phyloP scores from a whole-genome alignment of 2,113 vertebrate genomes.

The Stegostoma tigrinum region DNA sequence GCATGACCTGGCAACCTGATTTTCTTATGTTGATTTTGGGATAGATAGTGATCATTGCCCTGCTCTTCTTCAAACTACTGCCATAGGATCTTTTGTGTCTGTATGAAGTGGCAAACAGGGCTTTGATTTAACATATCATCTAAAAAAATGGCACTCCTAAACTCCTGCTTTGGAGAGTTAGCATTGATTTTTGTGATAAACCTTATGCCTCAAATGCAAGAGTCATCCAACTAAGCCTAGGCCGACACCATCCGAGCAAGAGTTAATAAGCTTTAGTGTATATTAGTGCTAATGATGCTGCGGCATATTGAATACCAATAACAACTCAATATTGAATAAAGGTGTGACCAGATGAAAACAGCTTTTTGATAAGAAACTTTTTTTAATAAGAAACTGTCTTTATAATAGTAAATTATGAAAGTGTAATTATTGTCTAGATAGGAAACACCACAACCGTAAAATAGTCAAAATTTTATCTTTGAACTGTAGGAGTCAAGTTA shows the following conservation, averaged over 20 bases:
- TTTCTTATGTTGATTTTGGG: too few relatives aligned
- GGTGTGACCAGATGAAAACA: not conserved
- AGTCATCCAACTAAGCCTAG: not conserved
- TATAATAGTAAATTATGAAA: not conserved
- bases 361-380: not conserved
- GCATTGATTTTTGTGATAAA: not conserved
- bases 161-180: too few relatives aligned
- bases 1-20: not conserved
- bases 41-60: not conserved
- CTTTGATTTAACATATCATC: not conserved
- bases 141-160: not conserved
- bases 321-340: not conserved
- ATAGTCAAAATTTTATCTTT: not conserved
- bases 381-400: not conserved
- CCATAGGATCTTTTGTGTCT: not conserved
- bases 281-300: not conserved
- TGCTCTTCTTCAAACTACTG: not conserved
- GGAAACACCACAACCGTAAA: not conserved
- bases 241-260: not conserved
- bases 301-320: not conserved
- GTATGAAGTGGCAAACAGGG: not conserved
- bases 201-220: not conserved
- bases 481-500: not conserved
- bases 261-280: not conserved
- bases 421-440: not conserved